These are phyloP conservation scores for Zaprionus bogoriensis DNA, from an alignment of 2,888 invertebrate genomes.

Conservation along the genomic window DNA sequence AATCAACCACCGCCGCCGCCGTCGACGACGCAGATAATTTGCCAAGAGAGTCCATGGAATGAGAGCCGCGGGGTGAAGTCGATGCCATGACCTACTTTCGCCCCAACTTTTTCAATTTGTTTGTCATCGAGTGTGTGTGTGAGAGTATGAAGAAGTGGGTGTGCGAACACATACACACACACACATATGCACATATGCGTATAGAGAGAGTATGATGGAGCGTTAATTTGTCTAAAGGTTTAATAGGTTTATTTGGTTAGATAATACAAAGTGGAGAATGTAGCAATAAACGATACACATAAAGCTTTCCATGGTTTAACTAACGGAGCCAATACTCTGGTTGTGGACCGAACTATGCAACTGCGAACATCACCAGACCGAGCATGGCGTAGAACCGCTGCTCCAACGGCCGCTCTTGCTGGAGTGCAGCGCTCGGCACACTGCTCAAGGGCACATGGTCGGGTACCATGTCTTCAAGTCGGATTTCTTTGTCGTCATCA, in stretches of 20 bases:
- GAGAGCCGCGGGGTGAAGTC: constrained; percentile 22
- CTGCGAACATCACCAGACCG: constrained; percentile 46
- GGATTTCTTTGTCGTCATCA: constrained; percentile 1
- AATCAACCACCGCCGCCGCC: constrained; percentile 63
- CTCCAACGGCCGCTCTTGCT: constrained; percentile 12
- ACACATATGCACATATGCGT: constrained; percentile 5
- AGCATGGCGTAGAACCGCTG: constrained; percentile 36
- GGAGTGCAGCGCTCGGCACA: constrained; percentile 28
- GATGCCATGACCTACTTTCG: constrained; percentile 69
- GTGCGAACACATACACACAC: background rate
- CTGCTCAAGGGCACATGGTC: constrained; percentile 10
- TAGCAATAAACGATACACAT: constrained; percentile 55
- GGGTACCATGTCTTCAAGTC: constrained; percentile 47
- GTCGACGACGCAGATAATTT: constrained; percentile 64
- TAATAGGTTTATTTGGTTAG: constrained; percentile 66
- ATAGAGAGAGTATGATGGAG: constrained; percentile 6
- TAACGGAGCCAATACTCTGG: constrained; percentile 14
- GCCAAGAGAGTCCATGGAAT: constrained; percentile 42
- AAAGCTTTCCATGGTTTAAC: constrained; percentile 59
- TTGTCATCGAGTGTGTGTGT: constrained; percentile 40
- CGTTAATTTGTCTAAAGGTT: constrained; percentile 41
- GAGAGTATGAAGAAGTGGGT: constrained; percentile 10
- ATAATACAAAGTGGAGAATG: constrained; percentile 56
- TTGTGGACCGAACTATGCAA: constrained; percentile 29
- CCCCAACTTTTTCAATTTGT: constrained; percentile 71